Conservation (phyloP, 2,797 vertebrate genomes). For the Periophthalmus magnuspinnatus region DNA sequence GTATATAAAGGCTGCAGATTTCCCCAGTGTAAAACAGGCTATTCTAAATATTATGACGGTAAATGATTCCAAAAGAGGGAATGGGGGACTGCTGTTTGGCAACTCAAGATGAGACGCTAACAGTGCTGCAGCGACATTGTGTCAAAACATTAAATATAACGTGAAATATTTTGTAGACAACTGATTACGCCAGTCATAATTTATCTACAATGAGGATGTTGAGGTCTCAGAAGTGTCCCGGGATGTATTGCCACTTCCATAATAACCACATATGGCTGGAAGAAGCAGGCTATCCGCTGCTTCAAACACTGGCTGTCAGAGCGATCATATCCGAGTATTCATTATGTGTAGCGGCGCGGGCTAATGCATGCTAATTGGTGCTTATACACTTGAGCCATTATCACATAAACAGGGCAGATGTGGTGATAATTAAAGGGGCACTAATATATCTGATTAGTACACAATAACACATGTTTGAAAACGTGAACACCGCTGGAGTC, state of each 20-base stretch:
- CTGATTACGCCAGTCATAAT: constrained; percentile 44
- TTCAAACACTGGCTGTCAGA: constrained; percentile 58
- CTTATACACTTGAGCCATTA: constrained; percentile 43
- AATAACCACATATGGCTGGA: constrained; percentile 36
- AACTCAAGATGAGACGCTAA: constrained; percentile 35
- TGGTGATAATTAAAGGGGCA: constrained; percentile 18
- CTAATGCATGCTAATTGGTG: constrained; percentile 71
- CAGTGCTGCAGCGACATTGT: constrained; percentile 37
- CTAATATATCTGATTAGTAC: constrained; percentile 9
- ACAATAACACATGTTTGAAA: constrained; percentile 1
- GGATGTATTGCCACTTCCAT: constrained; percentile 47
- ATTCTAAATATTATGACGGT: constrained; percentile 54
- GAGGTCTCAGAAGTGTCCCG: constrained; percentile 45
- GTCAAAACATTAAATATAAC: constrained; percentile 50
- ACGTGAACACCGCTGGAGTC: neutral
- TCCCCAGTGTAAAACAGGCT: constrained; percentile 49
- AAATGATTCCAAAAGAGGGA: constrained; percentile 53
- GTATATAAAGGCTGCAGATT: constrained; percentile 64
- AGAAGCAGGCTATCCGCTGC: constrained; percentile 56
- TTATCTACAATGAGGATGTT: constrained; percentile 36
- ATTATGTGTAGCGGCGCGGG: constrained; percentile 56
- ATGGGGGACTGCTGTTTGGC: constrained; percentile 49
- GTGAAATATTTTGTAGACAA: constrained; percentile 40
- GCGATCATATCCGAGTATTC: constrained; percentile 57
- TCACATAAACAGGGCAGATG: constrained; percentile 36